Base-by-base conservation (phyloP, 2,888 invertebrate species). In the Saturnia pavonia region DNA sequence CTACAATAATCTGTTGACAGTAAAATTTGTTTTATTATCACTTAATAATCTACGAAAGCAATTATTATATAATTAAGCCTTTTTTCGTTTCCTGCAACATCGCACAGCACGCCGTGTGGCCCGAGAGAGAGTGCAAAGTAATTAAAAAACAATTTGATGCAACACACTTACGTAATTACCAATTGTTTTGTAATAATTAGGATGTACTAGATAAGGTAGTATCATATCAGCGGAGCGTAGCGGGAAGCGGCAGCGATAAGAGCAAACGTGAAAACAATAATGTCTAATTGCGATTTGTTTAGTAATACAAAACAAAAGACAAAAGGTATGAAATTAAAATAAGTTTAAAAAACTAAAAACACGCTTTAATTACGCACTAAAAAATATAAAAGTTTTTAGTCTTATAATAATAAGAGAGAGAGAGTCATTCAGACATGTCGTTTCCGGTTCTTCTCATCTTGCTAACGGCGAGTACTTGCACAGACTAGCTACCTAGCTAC, bases 151-250 rank as follows among this genome's bases (percentile, higher is more conserved):
- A 76, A 81, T 83, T 78, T 74, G 68, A 70, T 72, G 72, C 71
- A 78, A 80, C 78, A 76, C 73, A 78, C 70, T 40, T 70, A 75
- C 78, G 80, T 84, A 85, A 86, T 85, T 84, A 81, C 80, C 78
- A 80, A 85, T 86, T 86, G 84, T 86, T 85, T 86, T 82, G 83
- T 79, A 79, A 77, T 85, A 82, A 81, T 80, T 79, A 80, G 79
- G 76, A 77, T 79, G 77, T 78, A 73, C 74, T 76, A 69, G 71
- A 57, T 67, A 42, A 6, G 48, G 54, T 72, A n/a, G 57, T 12
- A 65, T 19, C 40, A 65, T 40, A 65, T 69, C 0, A 74, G 78
- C 71, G 73, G 25, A 78, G 81, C 78, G 78, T 67, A 65, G 70
- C 70, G 71, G 25, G 1, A 19, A 42, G 34, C 27, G 43, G 2